Evolutionary conservation across 2,888 invertebrate genomes (phyloP).

Genomic region (Gryllus longicercus): DNA sequence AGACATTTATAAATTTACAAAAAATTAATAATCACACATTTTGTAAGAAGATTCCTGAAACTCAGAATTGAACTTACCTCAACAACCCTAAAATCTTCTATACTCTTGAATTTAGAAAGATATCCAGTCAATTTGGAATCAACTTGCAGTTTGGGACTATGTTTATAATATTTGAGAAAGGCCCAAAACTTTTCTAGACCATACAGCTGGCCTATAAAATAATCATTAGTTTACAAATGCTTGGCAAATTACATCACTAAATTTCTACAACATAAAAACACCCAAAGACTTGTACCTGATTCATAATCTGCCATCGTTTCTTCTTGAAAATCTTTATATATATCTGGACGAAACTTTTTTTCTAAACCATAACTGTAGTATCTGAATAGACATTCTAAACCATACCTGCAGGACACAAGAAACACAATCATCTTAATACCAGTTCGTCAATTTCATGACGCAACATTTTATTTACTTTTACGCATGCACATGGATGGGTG

Average conservation of each 20-base stretch:
- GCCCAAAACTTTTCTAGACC: conserved; percentile 99
- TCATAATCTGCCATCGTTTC: conserved; percentile 89
- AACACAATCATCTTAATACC: neutral
- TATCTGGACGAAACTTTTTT: conserved; percentile 88
- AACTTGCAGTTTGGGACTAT: conserved; percentile 69
- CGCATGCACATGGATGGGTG: too few species aligned
- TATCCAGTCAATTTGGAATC: conserved; percentile 68
- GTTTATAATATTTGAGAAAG: conserved; percentile 93
- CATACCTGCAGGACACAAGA: conserved; percentile 47
- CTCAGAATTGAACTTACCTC: conserved; percentile 53
- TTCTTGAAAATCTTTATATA: conserved; percentile 93
- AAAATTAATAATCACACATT: too few species aligned
- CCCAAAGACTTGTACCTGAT: conserved; percentile 56
- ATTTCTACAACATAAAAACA: neutral
- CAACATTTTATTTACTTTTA: too few species aligned
- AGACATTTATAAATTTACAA: too few species aligned
- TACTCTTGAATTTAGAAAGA: conserved; percentile 75
- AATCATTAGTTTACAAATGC: too few species aligned
- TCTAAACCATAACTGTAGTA: conserved; percentile 98
- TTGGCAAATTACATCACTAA: conserved; percentile 25
- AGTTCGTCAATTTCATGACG: neutral
- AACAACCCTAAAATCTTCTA: conserved; percentile 83
- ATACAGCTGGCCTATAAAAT: conserved; percentile 79
- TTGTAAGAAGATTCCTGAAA: too few species aligned
- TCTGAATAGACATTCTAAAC: conserved; percentile 74